Base-by-base conservation (phyloP, 2,888 invertebrate genomes). In the Autographa gamma region DNA sequence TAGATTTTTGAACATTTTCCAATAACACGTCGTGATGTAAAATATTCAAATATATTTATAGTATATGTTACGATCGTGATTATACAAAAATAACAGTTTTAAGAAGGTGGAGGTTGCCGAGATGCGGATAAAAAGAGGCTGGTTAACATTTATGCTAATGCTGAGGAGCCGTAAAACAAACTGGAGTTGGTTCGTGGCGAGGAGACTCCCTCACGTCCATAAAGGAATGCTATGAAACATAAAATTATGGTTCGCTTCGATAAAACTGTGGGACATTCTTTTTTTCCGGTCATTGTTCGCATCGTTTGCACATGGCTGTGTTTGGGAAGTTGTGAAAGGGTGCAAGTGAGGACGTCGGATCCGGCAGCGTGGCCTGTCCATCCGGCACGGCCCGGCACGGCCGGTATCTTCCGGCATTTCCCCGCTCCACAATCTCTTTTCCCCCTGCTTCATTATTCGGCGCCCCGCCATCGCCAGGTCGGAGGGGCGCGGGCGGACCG, bases 401-500 rank as follows among this genome's bases (percentile, higher is more conserved):
- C 86, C 85, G 85, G 76, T 86, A 83, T 91, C 91, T 91, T 92
- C 93, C 92, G 92, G 90, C 89, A 85, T 85, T 86, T 85, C 85
- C 85, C 80, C 86, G 84, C 87, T 81, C 86, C 85, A 86, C 90
- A 83, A 86, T 87, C 85, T 83, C 86, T 86, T 84, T 86, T 86
- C 88, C 89, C 91, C 90, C 86, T 86, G 91, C 88, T 91, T 91
- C 91, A 91, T 93, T 92, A 93, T 92, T 89, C 88, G 88, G 85
- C 85, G 85, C 89, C 88, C 84, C 84, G 83, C 89, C 89, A 90
- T 83, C 84, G 83, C 89, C 89, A 90, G 94, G 94, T 93, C 93
- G 93, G 83, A 91, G 93, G 92, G 93, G 92, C 84, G 90, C 89
- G 93, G 92, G 91, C 83, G 91, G 85, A 82, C 14, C 69, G 67